phyloP scores from a whole-genome alignment of 2,888 invertebrate genomes.

The Bhutanitis thaidina region DNA sequence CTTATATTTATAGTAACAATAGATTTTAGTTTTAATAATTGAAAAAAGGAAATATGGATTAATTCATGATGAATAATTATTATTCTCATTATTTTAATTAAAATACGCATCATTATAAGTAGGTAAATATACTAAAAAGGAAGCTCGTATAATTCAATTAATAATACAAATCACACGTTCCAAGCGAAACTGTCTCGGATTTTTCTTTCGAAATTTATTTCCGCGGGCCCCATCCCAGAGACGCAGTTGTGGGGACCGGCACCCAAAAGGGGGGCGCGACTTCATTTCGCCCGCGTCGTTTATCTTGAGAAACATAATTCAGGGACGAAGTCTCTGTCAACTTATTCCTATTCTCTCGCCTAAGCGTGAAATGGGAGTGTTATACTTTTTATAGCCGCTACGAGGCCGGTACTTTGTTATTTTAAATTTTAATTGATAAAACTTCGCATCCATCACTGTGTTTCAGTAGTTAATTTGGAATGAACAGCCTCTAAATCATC shows the following conservation, averaged over 20 bases:
- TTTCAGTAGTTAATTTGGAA: neutral
- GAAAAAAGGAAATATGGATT: too few species aligned
- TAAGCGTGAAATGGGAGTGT: constrained; percentile 75
- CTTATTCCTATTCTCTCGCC: constrained; percentile 80
- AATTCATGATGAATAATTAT: too few species aligned
- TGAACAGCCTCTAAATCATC: neutral
- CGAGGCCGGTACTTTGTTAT: constrained; percentile 19
- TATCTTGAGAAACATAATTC: constrained; percentile 86
- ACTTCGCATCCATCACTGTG: neutral
- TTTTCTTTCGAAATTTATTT: constrained; percentile 78
- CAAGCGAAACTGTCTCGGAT: constrained; percentile 70
- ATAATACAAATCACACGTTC: constrained; percentile 78
- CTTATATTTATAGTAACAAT: too few species aligned
- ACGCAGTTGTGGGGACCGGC: constrained; percentile 34
- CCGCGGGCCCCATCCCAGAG: constrained; percentile 55
- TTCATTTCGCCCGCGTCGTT: constrained; percentile 87
- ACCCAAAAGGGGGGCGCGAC: constrained; percentile 71
- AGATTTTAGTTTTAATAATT: too few species aligned
- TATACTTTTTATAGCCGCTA: constrained; percentile 44
- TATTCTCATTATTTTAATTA: too few species aligned
- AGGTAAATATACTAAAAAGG: too few species aligned
- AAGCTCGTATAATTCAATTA: constrained; percentile 60
- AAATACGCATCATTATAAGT: too few species aligned
- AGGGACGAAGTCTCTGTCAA: constrained; percentile 79
- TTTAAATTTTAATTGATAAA: constrained; percentile 17